These are phyloP conservation scores for Phenacoccus solenopsis DNA, from an alignment of 1,140 invertebrate genomes.

Conservation along the genomic window DNA sequence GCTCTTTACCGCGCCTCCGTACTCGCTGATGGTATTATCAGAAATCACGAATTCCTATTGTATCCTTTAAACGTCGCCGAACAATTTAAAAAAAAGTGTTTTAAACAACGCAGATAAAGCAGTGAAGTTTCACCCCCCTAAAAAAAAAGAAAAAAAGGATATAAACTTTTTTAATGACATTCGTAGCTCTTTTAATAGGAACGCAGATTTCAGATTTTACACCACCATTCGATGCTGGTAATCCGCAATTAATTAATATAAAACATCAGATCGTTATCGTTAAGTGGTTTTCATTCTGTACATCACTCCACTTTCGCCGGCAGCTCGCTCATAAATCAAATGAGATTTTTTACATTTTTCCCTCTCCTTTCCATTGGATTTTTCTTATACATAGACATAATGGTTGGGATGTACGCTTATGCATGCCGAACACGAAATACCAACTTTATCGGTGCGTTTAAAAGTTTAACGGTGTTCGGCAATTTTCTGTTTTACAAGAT, in stretches of 20 bases:
- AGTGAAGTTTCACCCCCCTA: too few species aligned
- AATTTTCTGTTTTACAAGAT: too few species aligned
- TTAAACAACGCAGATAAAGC: neutral
- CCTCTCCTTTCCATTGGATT: too few species aligned
- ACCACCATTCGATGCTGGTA: neutral
- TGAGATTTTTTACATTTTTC: neutral
- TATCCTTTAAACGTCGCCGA: neutral
- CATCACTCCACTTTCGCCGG: too few species aligned
- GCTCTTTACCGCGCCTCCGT: neutral
- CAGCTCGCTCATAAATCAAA: neutral
- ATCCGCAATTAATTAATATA: neutral
- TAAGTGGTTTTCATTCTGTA: neutral
- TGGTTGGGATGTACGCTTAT: too few species aligned
- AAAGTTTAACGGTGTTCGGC: too few species aligned
- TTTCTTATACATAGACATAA: too few species aligned
- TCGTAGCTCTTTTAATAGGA: neutral
- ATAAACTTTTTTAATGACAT: slow-evolving; percentile 3
- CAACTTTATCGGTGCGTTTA: too few species aligned
- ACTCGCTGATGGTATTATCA: neutral
- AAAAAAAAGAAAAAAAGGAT: neutral
- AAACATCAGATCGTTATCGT: neutral
- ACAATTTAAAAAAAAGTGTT: neutral
- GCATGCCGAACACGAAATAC: too few species aligned
- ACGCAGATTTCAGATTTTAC: neutral
- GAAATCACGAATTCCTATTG: neutral